A percentile compares a stretch with the other conserved stretches of the same genome.
Evolutionary conservation across 1,140 invertebrate species (phyloP).

Genomic region (Hylaeus anthracinus): DNA sequence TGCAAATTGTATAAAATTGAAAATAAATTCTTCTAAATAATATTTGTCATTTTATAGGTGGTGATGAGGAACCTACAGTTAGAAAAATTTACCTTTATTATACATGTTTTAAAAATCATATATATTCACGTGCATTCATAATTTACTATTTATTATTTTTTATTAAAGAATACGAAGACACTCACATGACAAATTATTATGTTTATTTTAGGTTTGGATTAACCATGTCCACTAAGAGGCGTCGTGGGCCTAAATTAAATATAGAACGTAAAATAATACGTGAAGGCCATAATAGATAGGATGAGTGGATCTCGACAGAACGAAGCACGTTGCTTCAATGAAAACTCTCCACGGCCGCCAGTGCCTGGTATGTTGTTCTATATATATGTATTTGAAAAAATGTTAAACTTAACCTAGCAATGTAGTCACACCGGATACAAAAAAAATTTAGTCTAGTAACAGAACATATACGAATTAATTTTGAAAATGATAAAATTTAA

Average conservation of each 20-base stretch:
- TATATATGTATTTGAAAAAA: background rate
- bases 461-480: background rate
- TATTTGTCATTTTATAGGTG: background rate
- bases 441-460: background rate
- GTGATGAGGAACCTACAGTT: background rate
- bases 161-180: background rate
- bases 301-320: conserved; percentile 79
- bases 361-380: conserved; percentile 76
- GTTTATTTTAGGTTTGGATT: conserved; percentile 75
- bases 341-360: conserved; percentile 82
- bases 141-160: background rate
- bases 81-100: background rate
- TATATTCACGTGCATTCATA: background rate
- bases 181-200: conserved; percentile 25
- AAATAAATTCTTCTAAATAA: background rate
- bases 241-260: conserved; percentile 77
- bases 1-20: background rate
- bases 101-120: background rate
- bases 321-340: conserved; percentile 81
- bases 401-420: background rate
- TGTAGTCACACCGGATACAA: background rate
- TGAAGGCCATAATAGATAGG: conserved; percentile 79
- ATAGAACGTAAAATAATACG: conserved; percentile 76
- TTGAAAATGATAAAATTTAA: background rate
- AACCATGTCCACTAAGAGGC: conserved; percentile 81